phyloP scores from a whole-genome alignment of 2,888 invertebrate species.

The Anoncus sp. region DNA sequence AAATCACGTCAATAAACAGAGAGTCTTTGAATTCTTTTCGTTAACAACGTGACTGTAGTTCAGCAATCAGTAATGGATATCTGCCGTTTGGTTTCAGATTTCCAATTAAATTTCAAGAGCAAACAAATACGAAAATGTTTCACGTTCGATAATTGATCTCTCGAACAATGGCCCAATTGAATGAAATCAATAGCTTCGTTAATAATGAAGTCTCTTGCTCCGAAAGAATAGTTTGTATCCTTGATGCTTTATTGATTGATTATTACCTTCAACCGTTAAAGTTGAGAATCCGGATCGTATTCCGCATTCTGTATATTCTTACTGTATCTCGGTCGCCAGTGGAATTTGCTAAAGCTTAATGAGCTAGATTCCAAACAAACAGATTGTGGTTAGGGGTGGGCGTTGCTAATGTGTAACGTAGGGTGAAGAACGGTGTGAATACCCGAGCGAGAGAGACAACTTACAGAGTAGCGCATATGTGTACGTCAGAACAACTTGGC shows the following conservation, averaged over 20 bases:
- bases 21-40: slow-evolving; percentile 17
- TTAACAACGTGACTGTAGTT: background rate
- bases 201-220: background rate
- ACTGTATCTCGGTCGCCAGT: slow-evolving; percentile 12
- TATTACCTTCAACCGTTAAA: background rate
- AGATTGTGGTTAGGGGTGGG: slow-evolving; percentile 39
- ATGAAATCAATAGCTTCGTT: background rate
- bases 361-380: slow-evolving; percentile 40
- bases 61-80: background rate
- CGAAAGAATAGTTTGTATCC: background rate
- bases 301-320: slow-evolving; percentile 31
- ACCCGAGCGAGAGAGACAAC: slow-evolving; percentile 13
- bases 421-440: slow-evolving; percentile 13
- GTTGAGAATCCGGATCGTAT: background rate
- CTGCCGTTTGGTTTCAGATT: slow-evolving; percentile 15
- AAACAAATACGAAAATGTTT: background rate
- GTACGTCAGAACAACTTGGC: slow-evolving; percentile 39
- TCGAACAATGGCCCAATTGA: background rate
- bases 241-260: background rate
- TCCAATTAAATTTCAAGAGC: slow-evolving; percentile 28
- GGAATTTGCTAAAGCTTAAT: slow-evolving; percentile 45
- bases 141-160: slow-evolving; percentile 7
- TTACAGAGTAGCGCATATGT: slow-evolving; percentile 45
- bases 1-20: background rate
- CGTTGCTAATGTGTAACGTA: background rate